Conservation (phyloP, 2,113 vertebrate species). For the Lepus europaeus region DNA sequence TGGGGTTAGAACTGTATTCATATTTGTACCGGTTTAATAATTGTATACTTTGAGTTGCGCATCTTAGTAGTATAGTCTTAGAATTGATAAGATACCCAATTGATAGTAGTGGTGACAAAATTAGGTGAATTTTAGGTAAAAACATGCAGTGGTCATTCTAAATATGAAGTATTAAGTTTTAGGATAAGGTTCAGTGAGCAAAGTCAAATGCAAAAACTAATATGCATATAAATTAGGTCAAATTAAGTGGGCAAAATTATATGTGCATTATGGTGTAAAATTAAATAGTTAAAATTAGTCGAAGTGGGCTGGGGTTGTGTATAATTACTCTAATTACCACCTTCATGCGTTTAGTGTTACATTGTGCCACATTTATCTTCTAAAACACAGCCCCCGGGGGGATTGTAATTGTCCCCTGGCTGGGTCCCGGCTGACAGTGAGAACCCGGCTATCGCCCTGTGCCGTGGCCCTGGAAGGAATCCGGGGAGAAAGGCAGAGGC, state of each 20-base stretch:
- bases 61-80: neutral
- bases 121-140: conserved; percentile 42
- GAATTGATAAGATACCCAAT: neutral
- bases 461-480: neutral
- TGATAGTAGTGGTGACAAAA: neutral
- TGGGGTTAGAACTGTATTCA: neutral
- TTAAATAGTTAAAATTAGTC: conserved; percentile 16
- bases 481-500: neutral
- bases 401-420: neutral
- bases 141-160: neutral
- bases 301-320: neutral
- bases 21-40: neutral
- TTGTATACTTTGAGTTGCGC: neutral
- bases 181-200: neutral
- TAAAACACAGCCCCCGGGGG: neutral
- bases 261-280: neutral
- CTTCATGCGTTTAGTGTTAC: neutral
- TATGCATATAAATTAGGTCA: neutral
- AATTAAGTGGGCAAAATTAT: neutral
- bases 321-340: neutral
- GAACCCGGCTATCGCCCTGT: neutral
- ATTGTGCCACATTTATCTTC: conserved; percentile 52
- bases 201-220: conserved; percentile 36
- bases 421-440: neutral
- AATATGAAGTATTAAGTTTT: conserved; percentile 53